Conservation (phyloP, 1,140 invertebrate genomes). For the Zaprionus ghesquierei region DNA sequence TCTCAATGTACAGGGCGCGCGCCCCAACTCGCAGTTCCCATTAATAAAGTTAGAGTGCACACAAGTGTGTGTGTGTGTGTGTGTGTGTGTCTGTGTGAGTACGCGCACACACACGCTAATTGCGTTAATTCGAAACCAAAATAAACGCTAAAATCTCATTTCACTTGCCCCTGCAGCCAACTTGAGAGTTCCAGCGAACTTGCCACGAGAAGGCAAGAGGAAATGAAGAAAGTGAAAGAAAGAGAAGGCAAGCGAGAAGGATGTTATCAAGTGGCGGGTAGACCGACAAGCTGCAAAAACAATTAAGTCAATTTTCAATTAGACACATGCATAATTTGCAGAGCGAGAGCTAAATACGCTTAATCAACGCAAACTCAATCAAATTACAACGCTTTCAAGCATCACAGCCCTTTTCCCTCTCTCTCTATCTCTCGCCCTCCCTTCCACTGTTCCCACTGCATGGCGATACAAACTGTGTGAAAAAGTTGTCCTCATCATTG, state of each 20-base stretch:
- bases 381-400: constrained; percentile 71
- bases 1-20: background rate
- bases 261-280: background rate
- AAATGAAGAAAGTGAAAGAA: too few species aligned
- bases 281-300: constrained; percentile 36
- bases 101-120: constrained; percentile 52
- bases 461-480: constrained; percentile 1
- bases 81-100: constrained; percentile 1
- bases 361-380: constrained; percentile 78
- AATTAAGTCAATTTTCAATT: constrained; percentile 74
- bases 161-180: background rate
- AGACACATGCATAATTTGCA: constrained; percentile 76
- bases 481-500: constrained; percentile 62
- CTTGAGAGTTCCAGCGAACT: background rate
- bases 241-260: background rate
- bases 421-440: background rate
- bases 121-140: constrained; percentile 72
- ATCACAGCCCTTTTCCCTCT: constrained; percentile 28
- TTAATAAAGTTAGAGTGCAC: constrained; percentile 37
- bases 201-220: background rate
- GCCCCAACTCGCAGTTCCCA: background rate
- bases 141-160: constrained; percentile 45
- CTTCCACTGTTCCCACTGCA: background rate
- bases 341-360: constrained; percentile 68
- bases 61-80: background rate